Evolutionary conservation across 2,797 vertebrate species (phyloP), one percentile per base, ranked within the genome.

Genomic region (Bucorvus abyssinicus): DNA sequence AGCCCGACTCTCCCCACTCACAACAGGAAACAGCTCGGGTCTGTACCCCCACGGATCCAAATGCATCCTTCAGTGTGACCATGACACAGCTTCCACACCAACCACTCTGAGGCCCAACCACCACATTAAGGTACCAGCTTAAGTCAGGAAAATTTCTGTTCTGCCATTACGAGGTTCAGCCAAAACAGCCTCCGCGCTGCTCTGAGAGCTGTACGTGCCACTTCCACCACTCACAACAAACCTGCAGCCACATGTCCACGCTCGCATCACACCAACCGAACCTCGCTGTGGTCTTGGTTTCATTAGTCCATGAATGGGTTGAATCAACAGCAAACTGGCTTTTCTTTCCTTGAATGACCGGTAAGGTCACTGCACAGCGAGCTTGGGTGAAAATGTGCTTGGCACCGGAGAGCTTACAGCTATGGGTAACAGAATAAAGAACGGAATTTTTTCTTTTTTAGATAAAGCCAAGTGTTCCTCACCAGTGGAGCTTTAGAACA

Each of bases 251-350:
- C 2, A 8, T 42, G 3, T 4, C 21, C 23, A n/a, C 9, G 34
- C 49, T 74, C 16, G 0, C 34, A 8, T 4, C 3, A 1, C 4
- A 15, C 32, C 50, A 36, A 42, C 23, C 1, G 24, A 70, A 12
- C 26, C 29, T 57, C 2, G 0, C 23, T 30, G 40, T 0, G 0
- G 5, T 2, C 1, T 8, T 12, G 59, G 15, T 56, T 57, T 50
- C 61, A 27, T 6, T 30, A 26, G 7, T 19, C 71, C 42, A 21
- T 6, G 7, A 65, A 77, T 2, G 1, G 7, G 50, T 18, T 84
- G 38, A 73, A 68, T 38, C 42, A 29, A 64, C 2, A 68, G 42
- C 32, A 20, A 64, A 83, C 56, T 10, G 22, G 36, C 21, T 80
- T 69, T 82, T 42, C 29, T 61, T 74, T 90, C 81, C 67, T 45